phyloP scores from a whole-genome alignment of 2,797 vertebrate species.

The Lophius americanus region DNA sequence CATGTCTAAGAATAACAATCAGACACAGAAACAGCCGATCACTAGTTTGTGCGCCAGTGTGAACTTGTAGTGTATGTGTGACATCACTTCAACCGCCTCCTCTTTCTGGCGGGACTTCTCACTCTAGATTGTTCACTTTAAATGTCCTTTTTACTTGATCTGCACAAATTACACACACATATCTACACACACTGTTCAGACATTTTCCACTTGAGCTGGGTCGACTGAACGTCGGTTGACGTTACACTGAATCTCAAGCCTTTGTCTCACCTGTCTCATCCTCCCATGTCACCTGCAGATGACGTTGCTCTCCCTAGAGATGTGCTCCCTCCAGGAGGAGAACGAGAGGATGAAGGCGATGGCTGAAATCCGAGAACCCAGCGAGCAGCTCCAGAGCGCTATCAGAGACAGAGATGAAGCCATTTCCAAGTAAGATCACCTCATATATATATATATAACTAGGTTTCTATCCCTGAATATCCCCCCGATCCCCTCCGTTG shows the following conservation, averaged over 20 bases:
- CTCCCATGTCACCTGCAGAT: slow-evolving; percentile 79
- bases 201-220: slow-evolving; percentile 13
- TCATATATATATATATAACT: too few relatives aligned
- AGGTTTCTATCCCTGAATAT: too few relatives aligned
- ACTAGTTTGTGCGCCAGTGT: neutral
- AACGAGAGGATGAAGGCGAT: slow-evolving; percentile 85
- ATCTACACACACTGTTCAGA: slow-evolving; percentile 4
- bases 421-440: slow-evolving; percentile 88
- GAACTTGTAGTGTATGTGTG: slow-evolving; percentile 14
- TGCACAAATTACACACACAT: slow-evolving; percentile 7
- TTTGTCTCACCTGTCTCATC: neutral
- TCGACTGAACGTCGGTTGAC: slow-evolving; percentile 9
- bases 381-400: slow-evolving; percentile 91
- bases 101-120: slow-evolving; percentile 7
- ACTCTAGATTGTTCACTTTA: neutral
- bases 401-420: slow-evolving; percentile 95
- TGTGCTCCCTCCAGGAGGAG: slow-evolving; percentile 90
- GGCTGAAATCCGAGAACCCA: slow-evolving; percentile 87
- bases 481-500: too few relatives aligned
- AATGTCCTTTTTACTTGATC: slow-evolving; percentile 8
- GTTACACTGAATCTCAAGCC: slow-evolving; percentile 4
- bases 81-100: slow-evolving; percentile 5
- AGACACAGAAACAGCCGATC: slow-evolving; percentile 4
- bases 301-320: slow-evolving; percentile 92
- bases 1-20: slow-evolving; percentile 9